Evolutionary conservation across 2,888 invertebrate species (phyloP).

Genomic region (Anorthoa munda): DNA sequence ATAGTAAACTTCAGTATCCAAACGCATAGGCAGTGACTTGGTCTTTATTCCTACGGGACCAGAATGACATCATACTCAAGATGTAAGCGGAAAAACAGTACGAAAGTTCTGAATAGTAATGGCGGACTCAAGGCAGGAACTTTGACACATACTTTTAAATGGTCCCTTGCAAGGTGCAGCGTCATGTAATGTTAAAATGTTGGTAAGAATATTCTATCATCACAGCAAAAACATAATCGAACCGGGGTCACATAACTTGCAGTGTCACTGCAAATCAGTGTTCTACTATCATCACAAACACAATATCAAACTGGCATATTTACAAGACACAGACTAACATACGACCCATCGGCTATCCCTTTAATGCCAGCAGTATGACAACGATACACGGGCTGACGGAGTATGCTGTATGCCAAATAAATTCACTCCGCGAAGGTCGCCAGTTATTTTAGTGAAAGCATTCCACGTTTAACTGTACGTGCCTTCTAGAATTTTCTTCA

Average conservation of each 20-base stretch:
- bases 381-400: slow-evolving; percentile 43
- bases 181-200: too few relatives aligned
- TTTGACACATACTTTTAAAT: background rate
- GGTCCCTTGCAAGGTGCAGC: background rate
- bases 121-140: background rate
- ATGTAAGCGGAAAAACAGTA: background rate
- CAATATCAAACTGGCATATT: slow-evolving; percentile 20
- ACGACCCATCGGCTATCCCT: slow-evolving; percentile 17
- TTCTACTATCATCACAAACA: slow-evolving; percentile 2
- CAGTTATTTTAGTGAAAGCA: slow-evolving; percentile 77
- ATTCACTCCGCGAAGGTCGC: slow-evolving; percentile 76
- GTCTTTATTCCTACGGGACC: too few relatives aligned
- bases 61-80: background rate
- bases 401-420: slow-evolving; percentile 76
- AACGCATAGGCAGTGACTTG: too few relatives aligned
- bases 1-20: too few relatives aligned
- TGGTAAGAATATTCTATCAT: too few relatives aligned
- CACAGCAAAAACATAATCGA: background rate
- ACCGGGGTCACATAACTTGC: slow-evolving; percentile 23
- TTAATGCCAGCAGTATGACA: slow-evolving; percentile 35
- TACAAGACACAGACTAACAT: slow-evolving; percentile 28
- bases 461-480: slow-evolving; percentile 33
- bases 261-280: slow-evolving; percentile 4
- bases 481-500: slow-evolving; percentile 27
- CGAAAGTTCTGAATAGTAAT: background rate